Base-by-base conservation (phyloP, 1,140 invertebrate genomes). In the Lepidurus arcticus region DNA sequence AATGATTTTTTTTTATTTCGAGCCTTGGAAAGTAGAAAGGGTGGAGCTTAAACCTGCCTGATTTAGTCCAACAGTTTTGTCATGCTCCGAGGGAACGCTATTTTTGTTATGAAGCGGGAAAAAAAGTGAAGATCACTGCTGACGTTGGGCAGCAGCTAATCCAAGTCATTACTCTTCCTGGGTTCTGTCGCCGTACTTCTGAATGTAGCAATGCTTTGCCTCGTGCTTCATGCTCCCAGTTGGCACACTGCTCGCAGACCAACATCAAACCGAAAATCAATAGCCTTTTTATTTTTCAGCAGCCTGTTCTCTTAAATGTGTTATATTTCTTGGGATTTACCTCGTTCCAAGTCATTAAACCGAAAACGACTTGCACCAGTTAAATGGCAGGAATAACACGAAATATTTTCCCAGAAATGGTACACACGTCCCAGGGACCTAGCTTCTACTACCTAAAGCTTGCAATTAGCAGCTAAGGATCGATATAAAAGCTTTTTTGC, bases 161-260 rank as follows among this genome's bases (percentile, higher is more conserved):
- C 53, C 53, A 21, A 65, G 53, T 65, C 53, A 65, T 65, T 65
- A 65, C n/a, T 65, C 53, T 65, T 65, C 53, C 53, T 65, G 21
- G 53, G 45, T 16, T 65, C 53, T 21, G 53, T 13, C 21, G 6
- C 53, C 13, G 21, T 65, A 21, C 53, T 13, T 65, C 7, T 13
- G 16, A 7, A 13, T 65, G 53, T 16, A 65, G 47, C 21, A 65
- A 65, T 9, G 47, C 21, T 65, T 65, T 13, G 9, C 47, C 13
- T 65, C 34, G 45, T 47, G 7, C 53, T 65, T 65, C 53, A 13
- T 7, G 53, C 53, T 13, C 53, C 21, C 13, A 7, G 16, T 65
- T 65, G 53, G 53, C 53, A n/a, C 53, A 65, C 53, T 16, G 53
- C 21, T 9, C 34, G 34, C 34, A 34, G 34, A 34, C 34, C 53